phyloP scores from a whole-genome alignment of 1,140 invertebrate genomes.

The Nylanderia fulva region DNA sequence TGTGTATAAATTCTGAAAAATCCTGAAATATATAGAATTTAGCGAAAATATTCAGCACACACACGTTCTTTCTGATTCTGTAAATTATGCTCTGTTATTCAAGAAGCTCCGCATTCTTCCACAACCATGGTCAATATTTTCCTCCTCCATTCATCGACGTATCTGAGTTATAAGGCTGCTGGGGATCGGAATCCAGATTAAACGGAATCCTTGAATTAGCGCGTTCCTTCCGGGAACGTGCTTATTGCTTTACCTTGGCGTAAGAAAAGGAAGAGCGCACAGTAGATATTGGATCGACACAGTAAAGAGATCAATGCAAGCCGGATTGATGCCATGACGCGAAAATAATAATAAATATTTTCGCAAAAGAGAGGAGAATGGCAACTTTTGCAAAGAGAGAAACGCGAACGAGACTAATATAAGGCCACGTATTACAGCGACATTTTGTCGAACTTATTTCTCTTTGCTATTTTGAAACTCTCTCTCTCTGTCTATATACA shows the following conservation, averaged over 20 bases:
- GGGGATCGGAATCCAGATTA: slow-evolving; percentile 53
- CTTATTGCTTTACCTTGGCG: slow-evolving; percentile 25
- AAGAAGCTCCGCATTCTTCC: slow-evolving; percentile 1
- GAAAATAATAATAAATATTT: slow-evolving; percentile 32
- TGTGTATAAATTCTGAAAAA: too few species aligned
- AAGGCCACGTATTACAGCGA: not conserved
- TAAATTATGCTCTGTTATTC: slow-evolving; percentile 2
- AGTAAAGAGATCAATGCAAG: slow-evolving; percentile 21
- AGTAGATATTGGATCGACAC: not conserved
- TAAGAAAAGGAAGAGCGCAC: not conserved
- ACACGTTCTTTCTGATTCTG: not conserved
- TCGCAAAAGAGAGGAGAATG: not conserved
- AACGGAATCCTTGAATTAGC: slow-evolving; percentile 52
- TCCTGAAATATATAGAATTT: too few species aligned
- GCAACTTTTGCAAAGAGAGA: not conserved
- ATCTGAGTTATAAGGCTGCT: slow-evolving; percentile 19
- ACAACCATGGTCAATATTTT: slow-evolving; percentile 40
- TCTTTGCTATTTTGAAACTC: not conserved
- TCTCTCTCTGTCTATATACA: not conserved
- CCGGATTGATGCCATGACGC: not conserved
- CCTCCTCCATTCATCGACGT: slow-evolving; percentile 9
- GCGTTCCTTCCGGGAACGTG: slow-evolving; percentile 28
- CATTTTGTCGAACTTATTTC: not conserved
- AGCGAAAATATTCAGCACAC: not conserved
- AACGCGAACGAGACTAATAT: not conserved